Evolutionary conservation across 2,888 invertebrate species (phyloP), one percentile per base, ranked within the genome.

Genomic region (Platypus cylindrus): DNA sequence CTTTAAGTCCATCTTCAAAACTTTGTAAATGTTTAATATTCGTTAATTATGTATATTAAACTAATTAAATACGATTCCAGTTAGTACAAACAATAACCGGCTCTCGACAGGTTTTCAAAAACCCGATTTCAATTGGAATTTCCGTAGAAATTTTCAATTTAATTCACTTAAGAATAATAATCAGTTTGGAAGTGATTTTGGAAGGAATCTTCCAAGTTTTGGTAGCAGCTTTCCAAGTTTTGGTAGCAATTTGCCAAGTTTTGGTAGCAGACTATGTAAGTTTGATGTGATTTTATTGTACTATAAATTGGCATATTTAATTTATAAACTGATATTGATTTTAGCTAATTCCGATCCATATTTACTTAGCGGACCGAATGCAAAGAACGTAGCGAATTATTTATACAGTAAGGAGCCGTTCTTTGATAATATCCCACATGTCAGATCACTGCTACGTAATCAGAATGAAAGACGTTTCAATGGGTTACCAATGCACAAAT

Each of bases 351-450:
- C 59, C 16, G 77, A 78, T 54, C 74, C 75, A 1, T 67, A 69
- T 43, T 60, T 77, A 29, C 52, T 75, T 36, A 70, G 70, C 37
- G 76, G 75, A 1, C 60, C 65, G 1, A 67, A 67, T 44, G 77
- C 76, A 2, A 56, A 68, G 40, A 59, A 65, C 43, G 71, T 72
- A 3, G 68, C 73, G 2, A 58, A 56, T 29, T 65, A 65, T 44
- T 59, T 75, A 5, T 68, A 67, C 36, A 60, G 63, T 3, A 71
- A 67, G 38, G 63, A 67, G 45, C 61, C 73, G 5, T 79, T 73
- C 56, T 78, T 71, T 56, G 66, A 70, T 34, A 71, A 78, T 31
- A 69, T 73, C 44, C 77, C 78, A 0, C 78, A 79, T 52, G 66
- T 69, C 16, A 60, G 69, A 44, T 70, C 75, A 0, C 51, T 79